These are phyloP conservation scores for Microcebus ravelobensis DNA, from an alignment of 2,113 vertebrate genomes.

Conservation along the genomic window DNA sequence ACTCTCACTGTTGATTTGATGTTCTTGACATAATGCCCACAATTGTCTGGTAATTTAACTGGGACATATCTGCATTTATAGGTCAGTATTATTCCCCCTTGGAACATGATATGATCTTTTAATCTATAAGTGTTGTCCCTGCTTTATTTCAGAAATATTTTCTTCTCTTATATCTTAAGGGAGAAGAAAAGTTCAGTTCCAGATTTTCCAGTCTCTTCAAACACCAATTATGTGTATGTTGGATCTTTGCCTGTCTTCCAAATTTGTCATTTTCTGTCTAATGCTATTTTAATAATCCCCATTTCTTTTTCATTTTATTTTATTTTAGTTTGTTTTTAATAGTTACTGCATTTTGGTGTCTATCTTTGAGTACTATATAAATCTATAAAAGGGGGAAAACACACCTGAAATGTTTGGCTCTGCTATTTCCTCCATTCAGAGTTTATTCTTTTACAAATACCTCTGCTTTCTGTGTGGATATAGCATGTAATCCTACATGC, in stretches of 20 bases:
- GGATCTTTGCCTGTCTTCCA: background rate
- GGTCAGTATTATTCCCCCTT: background rate
- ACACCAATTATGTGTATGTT: slow-evolving; percentile 6
- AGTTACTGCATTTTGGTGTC: background rate
- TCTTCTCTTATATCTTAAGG: background rate
- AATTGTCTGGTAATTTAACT: background rate
- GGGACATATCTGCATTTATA: background rate
- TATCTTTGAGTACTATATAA: background rate
- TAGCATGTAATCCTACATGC: background rate
- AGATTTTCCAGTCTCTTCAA: slow-evolving; percentile 12
- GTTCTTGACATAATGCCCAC: background rate
- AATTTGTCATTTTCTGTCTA: background rate
- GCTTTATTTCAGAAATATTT: background rate
- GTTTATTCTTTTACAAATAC: background rate
- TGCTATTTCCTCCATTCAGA: background rate
- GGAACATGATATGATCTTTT: background rate
- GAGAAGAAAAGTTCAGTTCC: background rate
- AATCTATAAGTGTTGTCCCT: background rate
- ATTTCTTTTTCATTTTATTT: background rate
- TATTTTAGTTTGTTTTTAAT: background rate
- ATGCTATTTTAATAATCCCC: background rate
- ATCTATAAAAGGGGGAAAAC: background rate
- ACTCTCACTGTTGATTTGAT: background rate
- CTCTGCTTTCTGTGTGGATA: background rate
- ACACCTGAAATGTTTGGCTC: background rate